phyloP scores from a whole-genome alignment of 1,140 invertebrate genomes.

The Telenomus remus region DNA sequence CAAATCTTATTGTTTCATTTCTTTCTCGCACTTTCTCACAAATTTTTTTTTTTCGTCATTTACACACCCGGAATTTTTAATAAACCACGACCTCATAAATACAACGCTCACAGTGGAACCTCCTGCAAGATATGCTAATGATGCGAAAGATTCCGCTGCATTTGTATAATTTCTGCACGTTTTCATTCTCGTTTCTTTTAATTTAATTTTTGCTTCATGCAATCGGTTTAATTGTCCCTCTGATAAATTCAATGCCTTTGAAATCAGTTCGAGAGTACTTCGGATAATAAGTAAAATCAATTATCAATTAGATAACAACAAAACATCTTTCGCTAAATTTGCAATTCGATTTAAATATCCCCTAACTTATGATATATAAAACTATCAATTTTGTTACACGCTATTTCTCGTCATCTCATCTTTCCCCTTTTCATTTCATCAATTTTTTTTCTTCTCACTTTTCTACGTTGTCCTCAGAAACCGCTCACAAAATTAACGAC shows the following conservation, averaged over 20 bases:
- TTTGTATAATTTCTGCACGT: neutral
- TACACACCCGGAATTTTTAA: constrained; percentile 29
- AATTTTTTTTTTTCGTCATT: constrained; percentile 5
- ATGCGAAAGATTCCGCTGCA: neutral
- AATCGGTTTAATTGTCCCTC: constrained; percentile 20
- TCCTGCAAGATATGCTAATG: constrained; percentile 5
- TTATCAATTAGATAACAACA: neutral
- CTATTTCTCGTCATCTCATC: constrained; percentile 1
- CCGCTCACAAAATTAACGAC: neutral
- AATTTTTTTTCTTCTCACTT: constrained; percentile 12
- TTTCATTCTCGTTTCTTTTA: constrained; percentile 13
- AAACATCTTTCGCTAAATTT: no score
- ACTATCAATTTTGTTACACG: constrained; percentile 8
- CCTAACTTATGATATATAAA: constrained; percentile 6
- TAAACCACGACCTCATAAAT: constrained; percentile 54
- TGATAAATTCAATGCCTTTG: constrained; percentile 43
- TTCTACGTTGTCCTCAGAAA: constrained; percentile 6
- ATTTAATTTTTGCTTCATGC: no score
- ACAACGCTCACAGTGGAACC: constrained; percentile 19
- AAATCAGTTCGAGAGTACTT: constrained; percentile 49
- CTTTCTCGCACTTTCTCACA: no score
- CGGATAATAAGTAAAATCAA: constrained; percentile 50
- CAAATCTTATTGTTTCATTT: constrained; percentile 33
- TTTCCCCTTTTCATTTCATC: neutral
- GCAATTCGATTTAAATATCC: no score